Conservation (phyloP, 2,113 vertebrate genomes). For the Malurus melanocephalus region DNA sequence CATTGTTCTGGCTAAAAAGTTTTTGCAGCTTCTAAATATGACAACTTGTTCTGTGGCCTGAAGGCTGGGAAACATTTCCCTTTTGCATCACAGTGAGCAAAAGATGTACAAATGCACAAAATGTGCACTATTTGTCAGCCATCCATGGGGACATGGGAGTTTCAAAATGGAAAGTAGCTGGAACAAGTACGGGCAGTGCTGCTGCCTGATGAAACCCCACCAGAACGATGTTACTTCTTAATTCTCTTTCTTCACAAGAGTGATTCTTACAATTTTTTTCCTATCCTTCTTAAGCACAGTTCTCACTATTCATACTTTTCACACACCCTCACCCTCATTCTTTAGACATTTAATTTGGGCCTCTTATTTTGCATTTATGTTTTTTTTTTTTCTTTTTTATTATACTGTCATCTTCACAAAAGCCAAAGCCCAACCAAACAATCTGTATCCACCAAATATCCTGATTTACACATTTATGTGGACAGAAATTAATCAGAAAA, state of each 20-base stretch:
- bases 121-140: neutral
- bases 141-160: accelerated
- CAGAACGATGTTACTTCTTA: neutral
- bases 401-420: neutral
- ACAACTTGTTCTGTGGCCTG: neutral
- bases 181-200: neutral
- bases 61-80: neutral
- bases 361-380: neutral
- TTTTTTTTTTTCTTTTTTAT: neutral
- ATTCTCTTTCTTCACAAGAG: neutral
- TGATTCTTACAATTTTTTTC: neutral
- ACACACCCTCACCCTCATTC: accelerated
- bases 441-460: neutral
- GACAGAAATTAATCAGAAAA: neutral
- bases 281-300: neutral
- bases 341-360: neutral
- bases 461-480: neutral
- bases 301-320: neutral
- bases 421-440: neutral
- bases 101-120: neutral
- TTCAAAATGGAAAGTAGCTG: neutral
- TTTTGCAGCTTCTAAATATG: neutral
- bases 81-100: accelerated
- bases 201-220: neutral
- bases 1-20: neutral